Conservation (phyloP, 1,140 invertebrate species). For the Laupala kohalensis region DNA sequence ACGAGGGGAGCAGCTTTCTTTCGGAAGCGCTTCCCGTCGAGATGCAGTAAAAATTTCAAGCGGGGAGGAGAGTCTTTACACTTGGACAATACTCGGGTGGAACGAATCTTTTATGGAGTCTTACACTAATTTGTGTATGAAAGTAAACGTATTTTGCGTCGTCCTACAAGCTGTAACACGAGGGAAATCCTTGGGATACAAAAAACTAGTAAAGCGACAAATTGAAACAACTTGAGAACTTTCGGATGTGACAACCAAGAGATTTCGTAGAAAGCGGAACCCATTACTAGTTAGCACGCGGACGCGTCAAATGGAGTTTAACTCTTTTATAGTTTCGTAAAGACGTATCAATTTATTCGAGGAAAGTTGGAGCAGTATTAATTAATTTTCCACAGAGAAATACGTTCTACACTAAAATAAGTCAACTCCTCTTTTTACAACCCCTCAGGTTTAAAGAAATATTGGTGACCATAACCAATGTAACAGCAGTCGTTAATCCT, state of each 20-base stretch:
- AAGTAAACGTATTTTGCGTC: neutral
- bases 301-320: neutral
- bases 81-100: neutral
- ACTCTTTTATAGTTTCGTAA: neutral
- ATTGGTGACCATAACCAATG: too few species aligned
- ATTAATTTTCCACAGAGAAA: too few species aligned
- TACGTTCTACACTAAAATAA: too few species aligned
- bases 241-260: neutral
- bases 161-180: neutral
- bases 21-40: neutral
- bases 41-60: neutral
- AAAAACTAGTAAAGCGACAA: neutral
- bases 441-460: too few species aligned
- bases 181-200: neutral
- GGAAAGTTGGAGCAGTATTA: too few species aligned
- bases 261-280: neutral
- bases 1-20: neutral
- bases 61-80: neutral
- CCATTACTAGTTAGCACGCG: neutral
- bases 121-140: neutral
- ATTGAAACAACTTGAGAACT: neutral
- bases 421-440: too few species aligned
- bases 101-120: neutral
- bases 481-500: too few species aligned
- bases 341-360: neutral